A percentile compares a stretch with the other conserved stretches of the same genome.
Evolutionary conservation across 2,797 vertebrate genomes (phyloP).

Genomic region (Microhierax caerulescens): DNA sequence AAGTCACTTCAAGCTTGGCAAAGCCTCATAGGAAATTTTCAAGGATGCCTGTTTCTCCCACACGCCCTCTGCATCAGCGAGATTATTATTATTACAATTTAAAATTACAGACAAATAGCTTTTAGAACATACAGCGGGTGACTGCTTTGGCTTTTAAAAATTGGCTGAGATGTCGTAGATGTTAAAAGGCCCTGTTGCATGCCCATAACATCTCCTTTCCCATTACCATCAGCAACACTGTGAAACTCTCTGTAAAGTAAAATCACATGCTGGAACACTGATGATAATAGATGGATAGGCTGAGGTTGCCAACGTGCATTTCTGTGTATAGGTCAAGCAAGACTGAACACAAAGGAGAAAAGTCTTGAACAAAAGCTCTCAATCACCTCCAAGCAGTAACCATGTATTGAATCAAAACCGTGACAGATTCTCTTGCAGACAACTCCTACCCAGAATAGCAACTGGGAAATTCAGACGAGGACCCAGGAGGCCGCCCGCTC

Average conservation of each 20-base stretch:
- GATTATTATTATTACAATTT: neutral
- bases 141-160: neutral
- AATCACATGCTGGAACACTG: constrained; percentile 17
- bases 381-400: neutral
- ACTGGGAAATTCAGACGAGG: neutral
- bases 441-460: neutral
- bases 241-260: neutral
- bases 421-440: neutral
- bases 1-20: neutral
- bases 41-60: constrained; percentile 1
- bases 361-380: neutral
- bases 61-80: neutral
- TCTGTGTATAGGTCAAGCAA: constrained; percentile 7
- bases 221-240: neutral
- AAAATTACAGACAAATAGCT: constrained; percentile 7
- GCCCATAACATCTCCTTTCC: neutral
- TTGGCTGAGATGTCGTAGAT: neutral
- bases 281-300: neutral
- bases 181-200: neutral
- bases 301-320: neutral
- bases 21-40: neutral
- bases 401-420: neutral
- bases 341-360: neutral
- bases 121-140: neutral
- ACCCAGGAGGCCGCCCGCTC: neutral